Conservation (phyloP, 1,140 invertebrate species). For the Drosophila ercepeae region DNA sequence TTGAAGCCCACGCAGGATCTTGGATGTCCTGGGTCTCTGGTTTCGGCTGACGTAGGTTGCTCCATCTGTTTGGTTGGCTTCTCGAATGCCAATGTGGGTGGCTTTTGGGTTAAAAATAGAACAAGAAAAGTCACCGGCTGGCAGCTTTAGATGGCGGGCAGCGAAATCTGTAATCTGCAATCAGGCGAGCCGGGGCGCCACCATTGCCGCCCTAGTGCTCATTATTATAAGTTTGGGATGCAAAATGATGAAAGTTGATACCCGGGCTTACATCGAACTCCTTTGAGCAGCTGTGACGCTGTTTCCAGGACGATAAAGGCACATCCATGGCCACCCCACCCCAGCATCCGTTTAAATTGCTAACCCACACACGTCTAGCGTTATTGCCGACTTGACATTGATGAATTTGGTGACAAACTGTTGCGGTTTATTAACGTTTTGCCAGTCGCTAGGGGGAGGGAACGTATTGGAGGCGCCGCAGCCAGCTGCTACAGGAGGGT, state of each 20-base stretch:
- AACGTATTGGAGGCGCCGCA: background rate
- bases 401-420: conserved; percentile 81
- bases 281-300: conserved; percentile 32
- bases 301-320: background rate
- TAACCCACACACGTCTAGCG: conserved; percentile 31
- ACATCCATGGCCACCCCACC: background rate
- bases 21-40: background rate
- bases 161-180: conserved; percentile 46
- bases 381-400: conserved; percentile 73
- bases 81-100: conserved; percentile 6
- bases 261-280: conserved; percentile 45
- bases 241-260: conserved; percentile 52
- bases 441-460: conserved; percentile 1
- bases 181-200: conserved; percentile 9
- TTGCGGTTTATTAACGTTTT: conserved; percentile 59
- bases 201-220: conserved; percentile 4
- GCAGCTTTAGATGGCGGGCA: conserved; percentile 5
- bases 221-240: conserved; percentile 56
- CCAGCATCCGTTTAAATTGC: conserved; percentile 25
- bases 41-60: conserved; percentile 28
- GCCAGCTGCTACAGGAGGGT: conserved; percentile 57
- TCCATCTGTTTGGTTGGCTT: conserved; percentile 23
- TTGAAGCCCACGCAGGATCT: conserved; percentile 20
- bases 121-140: conserved; percentile 40
- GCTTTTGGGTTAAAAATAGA: conserved; percentile 32